Base-by-base conservation (phyloP, 2,797 vertebrate genomes). In the Channallabes apus region DNA sequence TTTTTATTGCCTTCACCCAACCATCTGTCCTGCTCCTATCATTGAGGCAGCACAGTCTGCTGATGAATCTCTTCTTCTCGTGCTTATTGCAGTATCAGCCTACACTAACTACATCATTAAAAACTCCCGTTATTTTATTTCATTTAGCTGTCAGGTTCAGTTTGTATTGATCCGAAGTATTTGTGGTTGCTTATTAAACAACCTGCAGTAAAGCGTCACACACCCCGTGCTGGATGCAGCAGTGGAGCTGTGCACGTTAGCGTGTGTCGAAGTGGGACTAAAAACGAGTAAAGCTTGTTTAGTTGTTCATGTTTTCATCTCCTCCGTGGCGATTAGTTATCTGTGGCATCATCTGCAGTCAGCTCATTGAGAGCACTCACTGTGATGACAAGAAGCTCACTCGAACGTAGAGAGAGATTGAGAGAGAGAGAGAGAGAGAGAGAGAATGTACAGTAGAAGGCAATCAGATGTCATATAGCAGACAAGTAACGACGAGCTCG, bases 401-500 rank as follows among this genome's bases (percentile, higher is more conserved):
- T 89, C 84, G 90, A 90, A 89, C 86, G 86, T 89, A 87, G 91
- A 92, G 91, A 92, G 90, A 88, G 89, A 88, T 88, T 87, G 90
- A 87, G 91, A 88, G 89, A 88, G 88, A 88, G 90, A 87, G 91
- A 89, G n/a, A n/a, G 90, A 87, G 91, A 88, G 89, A 88, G 88
- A 88, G 90, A 87, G 91, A 89, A 92, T 92, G 90, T 54, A 54
- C 12, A 54, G 51, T 77, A 93, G 92, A 94, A 90, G 91, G 94
- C 94, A 94, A 92, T 90, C 92, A 75, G n/a, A 64, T 29, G 27
- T 65, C 59, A 64, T 22, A 29, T 17, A 94, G n/a, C 27, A 51
- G 73, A 82, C 38, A 80, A 62, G 51, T 18, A 83, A 64, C 67
- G 54, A 68, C 35, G 56, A 46, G 65, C 41, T 46, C 35, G 61